phyloP scores from a whole-genome alignment of 1,140 invertebrate species.

The Sycophaga agraensis region DNA sequence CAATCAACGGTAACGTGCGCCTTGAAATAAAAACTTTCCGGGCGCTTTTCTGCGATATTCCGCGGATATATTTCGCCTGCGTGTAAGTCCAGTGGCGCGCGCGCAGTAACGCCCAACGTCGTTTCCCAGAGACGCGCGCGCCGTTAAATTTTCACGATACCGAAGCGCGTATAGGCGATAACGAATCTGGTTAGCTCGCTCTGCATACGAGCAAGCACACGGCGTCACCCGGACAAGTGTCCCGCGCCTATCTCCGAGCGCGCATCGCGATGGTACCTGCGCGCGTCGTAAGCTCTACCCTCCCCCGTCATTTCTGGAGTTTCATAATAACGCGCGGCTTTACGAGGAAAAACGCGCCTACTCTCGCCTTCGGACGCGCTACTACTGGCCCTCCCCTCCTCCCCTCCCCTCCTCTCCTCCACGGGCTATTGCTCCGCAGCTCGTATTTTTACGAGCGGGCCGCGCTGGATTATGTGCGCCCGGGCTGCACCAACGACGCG shows the following conservation, averaged over 20 bases:
- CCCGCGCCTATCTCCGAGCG: background rate
- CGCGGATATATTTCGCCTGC: too few relatives aligned
- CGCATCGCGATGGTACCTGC: too few relatives aligned
- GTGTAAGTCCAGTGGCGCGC: too few relatives aligned
- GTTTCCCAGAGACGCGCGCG: background rate
- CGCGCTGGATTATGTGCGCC: too few relatives aligned
- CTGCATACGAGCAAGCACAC: background rate
- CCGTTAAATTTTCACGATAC: conserved; percentile 19
- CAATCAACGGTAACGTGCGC: too few relatives aligned
- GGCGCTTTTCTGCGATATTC: too few relatives aligned
- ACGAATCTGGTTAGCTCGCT: conserved; percentile 12
- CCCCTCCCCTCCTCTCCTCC: background rate
- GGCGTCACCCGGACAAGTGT: background rate
- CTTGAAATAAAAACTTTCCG: too few relatives aligned
- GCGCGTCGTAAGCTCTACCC: background rate
- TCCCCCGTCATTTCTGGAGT: background rate
- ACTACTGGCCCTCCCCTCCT: background rate
- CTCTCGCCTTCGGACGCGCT: too few relatives aligned
- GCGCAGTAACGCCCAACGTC: too few relatives aligned
- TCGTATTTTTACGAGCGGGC: conserved; percentile 7
- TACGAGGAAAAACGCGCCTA: conserved; percentile 2
- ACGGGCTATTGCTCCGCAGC: background rate
- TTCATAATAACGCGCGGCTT: background rate
- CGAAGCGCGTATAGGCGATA: background rate
- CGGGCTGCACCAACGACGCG: too few relatives aligned